A percentile compares a stretch with the other conserved stretches of the same genome.
phyloP scores from a whole-genome alignment of 1,140 invertebrate species.

The Meteorus sp. region DNA sequence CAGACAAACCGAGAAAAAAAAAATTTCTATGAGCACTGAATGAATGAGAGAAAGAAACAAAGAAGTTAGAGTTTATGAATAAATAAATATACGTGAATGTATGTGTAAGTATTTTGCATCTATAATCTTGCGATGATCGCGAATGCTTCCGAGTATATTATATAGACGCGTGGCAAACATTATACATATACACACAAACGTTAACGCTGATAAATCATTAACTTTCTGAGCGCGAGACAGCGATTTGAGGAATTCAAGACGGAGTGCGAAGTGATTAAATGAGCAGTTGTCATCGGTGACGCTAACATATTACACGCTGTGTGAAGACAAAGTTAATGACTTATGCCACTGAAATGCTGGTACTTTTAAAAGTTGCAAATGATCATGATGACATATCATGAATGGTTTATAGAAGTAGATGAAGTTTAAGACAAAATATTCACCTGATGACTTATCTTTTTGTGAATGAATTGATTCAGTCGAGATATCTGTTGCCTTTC shows the following conservation, averaged over 20 bases:
- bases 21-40: not conserved
- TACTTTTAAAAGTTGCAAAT: constrained; percentile 17
- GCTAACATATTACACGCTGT: constrained; percentile 31
- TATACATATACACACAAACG: not conserved
- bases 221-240: constrained; percentile 25
- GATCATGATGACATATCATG: constrained; percentile 19
- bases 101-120: too few relatives aligned
- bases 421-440: too few relatives aligned
- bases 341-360: constrained; percentile 18
- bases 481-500: too few relatives aligned
- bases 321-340: constrained; percentile 28
- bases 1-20: not conserved
- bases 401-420: too few relatives aligned
- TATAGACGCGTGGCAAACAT: constrained; percentile 15
- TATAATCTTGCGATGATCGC: not conserved
- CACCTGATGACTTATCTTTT: too few relatives aligned
- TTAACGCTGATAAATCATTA: constrained; percentile 21
- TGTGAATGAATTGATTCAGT: too few relatives aligned
- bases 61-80: not conserved
- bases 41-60: not conserved
- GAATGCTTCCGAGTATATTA: not conserved
- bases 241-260: constrained; percentile 32
- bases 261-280: constrained; percentile 37
- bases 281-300: constrained; percentile 34
- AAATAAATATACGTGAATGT: not conserved